Evolutionary conservation across 2,888 invertebrate species (phyloP).

Genomic region (Unio delphinus): DNA sequence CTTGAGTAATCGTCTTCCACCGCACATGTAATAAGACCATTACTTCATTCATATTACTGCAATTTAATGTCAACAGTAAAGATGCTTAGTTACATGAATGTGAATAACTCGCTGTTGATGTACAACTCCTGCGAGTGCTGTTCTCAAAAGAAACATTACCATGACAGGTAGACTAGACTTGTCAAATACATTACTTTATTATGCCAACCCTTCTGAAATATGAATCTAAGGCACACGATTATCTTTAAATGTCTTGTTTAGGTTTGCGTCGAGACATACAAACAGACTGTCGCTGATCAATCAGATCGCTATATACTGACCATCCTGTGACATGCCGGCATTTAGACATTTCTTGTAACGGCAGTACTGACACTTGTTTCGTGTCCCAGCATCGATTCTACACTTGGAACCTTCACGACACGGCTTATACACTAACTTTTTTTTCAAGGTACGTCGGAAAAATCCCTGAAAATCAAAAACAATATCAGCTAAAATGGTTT

Average conservation of each 20-base stretch:
- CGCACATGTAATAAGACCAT: no score
- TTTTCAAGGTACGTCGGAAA: conserved; percentile 68
- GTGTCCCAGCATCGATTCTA: conserved; percentile 64
- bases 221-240: no score
- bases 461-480: conserved; percentile 59
- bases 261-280: background rate
- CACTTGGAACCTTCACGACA: conserved; percentile 66
- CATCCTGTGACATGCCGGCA: conserved; percentile 70
- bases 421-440: conserved; percentile 67
- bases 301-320: conserved; percentile 29
- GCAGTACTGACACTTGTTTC: conserved; percentile 70
- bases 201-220: no score
- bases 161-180: no score
- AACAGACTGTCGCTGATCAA: background rate
- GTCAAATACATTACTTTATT: no score
- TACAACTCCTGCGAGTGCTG: no score
- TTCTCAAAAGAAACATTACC: no score
- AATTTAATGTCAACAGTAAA: background rate
- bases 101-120: no score
- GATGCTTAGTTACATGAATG: background rate
- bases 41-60: no score
- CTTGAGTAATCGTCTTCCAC: no score
- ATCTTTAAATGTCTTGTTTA: no score
- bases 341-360: conserved; percentile 69
- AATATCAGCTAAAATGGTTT: no score